Evolutionary conservation across 2,888 invertebrate genomes (phyloP).

Genomic region (Cosmopolites sordidus): DNA sequence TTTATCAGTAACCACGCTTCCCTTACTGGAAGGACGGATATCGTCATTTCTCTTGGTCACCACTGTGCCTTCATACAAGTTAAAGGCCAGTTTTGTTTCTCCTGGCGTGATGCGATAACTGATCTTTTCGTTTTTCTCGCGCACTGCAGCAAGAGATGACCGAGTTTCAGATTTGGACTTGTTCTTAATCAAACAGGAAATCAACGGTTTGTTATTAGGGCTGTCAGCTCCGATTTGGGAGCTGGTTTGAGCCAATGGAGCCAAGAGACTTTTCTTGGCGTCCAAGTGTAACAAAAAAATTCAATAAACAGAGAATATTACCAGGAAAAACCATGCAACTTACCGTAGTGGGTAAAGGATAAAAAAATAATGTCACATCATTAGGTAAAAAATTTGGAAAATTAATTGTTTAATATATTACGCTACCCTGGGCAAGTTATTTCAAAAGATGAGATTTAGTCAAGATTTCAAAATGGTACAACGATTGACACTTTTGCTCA

Average conservation of each 20-base stretch:
- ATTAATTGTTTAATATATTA: too few species aligned
- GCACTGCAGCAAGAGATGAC: conserved; percentile 33
- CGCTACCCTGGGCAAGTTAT: too few species aligned
- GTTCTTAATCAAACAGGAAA: conserved; percentile 71
- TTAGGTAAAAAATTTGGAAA: too few species aligned
- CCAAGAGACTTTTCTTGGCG: conserved; percentile 93
- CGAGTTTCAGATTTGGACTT: conserved; percentile 47
- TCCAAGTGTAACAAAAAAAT: conserved; percentile 73
- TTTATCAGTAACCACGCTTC: conserved; percentile 55
- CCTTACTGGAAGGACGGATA: conserved; percentile 61
- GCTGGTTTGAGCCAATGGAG: conserved; percentile 92
- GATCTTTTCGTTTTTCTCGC: conserved; percentile 51
- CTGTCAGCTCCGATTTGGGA: conserved; percentile 94
- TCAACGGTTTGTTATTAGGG: conserved; percentile 69
- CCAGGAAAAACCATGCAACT: conserved; percentile 45
- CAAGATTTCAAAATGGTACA: too few species aligned
- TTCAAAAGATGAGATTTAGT: too few species aligned
- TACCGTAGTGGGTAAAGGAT: conserved; percentile 92
- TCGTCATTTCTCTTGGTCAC: conserved; percentile 54
- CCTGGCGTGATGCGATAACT: conserved; percentile 50
- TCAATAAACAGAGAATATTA: not conserved
- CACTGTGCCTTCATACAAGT: conserved; percentile 82
- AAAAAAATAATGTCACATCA: too few species aligned
- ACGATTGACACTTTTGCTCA: too few species aligned
- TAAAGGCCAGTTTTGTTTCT: conserved; percentile 66